Evolutionary conservation across 2,888 invertebrate species (phyloP), one percentile per base, ranked within the genome.

Genomic region (Micoletzkya japonica): DNA sequence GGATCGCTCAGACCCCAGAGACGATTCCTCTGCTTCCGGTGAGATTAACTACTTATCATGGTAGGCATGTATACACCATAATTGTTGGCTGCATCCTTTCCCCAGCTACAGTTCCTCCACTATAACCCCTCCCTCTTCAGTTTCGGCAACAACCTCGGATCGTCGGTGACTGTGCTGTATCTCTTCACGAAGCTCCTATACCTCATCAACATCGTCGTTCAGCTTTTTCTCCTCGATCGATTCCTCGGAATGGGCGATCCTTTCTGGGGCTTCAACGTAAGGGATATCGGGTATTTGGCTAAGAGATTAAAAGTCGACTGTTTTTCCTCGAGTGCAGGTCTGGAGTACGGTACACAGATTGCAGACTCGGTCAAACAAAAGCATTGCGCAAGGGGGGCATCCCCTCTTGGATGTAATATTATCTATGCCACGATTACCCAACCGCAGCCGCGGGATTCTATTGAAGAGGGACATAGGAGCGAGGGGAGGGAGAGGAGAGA

Each of bases 221-320:
- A 86, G 71, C 82, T 86, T 72, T 74, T 79, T 67, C 74, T 86
- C 39, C 74, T 86, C 71, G 85, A 86, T 78, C 76, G 68, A 56
- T 86, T 86, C 78, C 84, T 86, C 52, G 85, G 85, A 49, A 77
- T 80, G 54, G 80, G 80, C 34, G 82, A 82, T 72, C 76, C 73
- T 64, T 76, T 85, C 71, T 86, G 86, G 82, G 86, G 86, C 49
- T 74, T 82, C 72, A 79, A 85, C 63, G 82, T 83, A 50, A 73
- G 77, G 20, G 28, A 50, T 20, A 60, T 34, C 20, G 10, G 10
- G 10, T 20, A 44, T 44, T 44, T 20, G 20, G 10, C 10, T 44
- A 14, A 44, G 44, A 20, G 44, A 14, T 44, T 44, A 20, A 14
- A 44, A 44, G 20, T 14, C n/a, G n/a, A n/a, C n/a, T n/a, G n/a